phyloP scores from a whole-genome alignment of 2,113 vertebrate species.

The Percopsis transmontana region DNA sequence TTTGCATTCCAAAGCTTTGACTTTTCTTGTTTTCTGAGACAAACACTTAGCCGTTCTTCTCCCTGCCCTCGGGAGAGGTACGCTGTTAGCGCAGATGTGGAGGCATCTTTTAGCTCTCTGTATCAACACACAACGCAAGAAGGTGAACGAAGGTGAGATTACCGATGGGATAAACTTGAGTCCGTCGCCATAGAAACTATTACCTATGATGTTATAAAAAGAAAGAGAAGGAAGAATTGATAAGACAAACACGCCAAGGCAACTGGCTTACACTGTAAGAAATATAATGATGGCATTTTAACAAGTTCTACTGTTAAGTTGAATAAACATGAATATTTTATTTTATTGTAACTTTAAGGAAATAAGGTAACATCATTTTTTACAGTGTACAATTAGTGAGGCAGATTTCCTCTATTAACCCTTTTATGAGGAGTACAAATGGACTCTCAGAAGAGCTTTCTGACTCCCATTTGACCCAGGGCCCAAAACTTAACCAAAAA shows the following conservation, averaged over 20 bases:
- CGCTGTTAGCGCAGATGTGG: conserved; percentile 35
- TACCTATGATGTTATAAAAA: conserved; percentile 46
- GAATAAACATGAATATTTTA: too few species aligned
- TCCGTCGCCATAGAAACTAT: conserved; percentile 66
- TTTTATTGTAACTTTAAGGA: too few species aligned
- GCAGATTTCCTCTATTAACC: conserved; percentile 2
- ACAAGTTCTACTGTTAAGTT: neutral
- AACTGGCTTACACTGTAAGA: conserved; percentile 14
- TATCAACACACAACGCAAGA: conserved; percentile 30
- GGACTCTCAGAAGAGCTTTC: neutral
- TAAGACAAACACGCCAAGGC: conserved; percentile 24
- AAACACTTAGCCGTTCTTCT: conserved; percentile 31
- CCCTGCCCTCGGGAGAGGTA: neutral
- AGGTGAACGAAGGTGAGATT: conserved; percentile 52
- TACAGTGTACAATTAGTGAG: too few species aligned
- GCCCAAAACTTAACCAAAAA: conserved; percentile 5
- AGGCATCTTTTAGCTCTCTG: conserved; percentile 43
- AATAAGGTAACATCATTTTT: neutral
- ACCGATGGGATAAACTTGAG: conserved; percentile 28
- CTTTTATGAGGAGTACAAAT: conserved; percentile 18
- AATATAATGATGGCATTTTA: conserved; percentile 33
- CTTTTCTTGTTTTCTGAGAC: neutral
- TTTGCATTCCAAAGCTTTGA: conserved; percentile 11
- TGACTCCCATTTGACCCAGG: neutral
- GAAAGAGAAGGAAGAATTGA: conserved; percentile 21